These are phyloP conservation scores for Pteria penguin DNA, from an alignment of 2,888 invertebrate genomes.

Conservation along the genomic window DNA sequence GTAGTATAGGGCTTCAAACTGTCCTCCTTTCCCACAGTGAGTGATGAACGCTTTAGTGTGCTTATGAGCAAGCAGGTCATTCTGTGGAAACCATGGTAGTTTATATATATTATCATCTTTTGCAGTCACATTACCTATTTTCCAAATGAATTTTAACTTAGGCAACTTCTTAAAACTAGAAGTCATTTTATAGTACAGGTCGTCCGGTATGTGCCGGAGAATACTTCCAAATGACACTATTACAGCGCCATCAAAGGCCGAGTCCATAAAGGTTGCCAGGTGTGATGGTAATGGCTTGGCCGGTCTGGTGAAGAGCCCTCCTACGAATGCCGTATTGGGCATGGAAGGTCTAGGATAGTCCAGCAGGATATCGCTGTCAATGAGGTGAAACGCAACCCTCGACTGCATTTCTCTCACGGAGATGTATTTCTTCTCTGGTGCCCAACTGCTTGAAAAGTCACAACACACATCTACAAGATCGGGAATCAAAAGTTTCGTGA, in stretches of 20 bases:
- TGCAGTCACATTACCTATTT: slow-evolving; percentile 16
- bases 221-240: slow-evolving; percentile 60
- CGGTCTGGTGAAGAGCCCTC: slow-evolving; percentile 46
- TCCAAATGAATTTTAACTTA: slow-evolving; percentile 40
- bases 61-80: slow-evolving; percentile 58
- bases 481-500: too few species aligned
- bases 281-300: slow-evolving; percentile 45
- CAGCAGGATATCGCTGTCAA: slow-evolving; percentile 50
- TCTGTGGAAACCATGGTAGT: slow-evolving; percentile 61
- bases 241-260: slow-evolving; percentile 52
- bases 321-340: slow-evolving; percentile 54
- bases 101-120: slow-evolving; percentile 33
- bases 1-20: slow-evolving; percentile 63
- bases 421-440: slow-evolving; percentile 26
- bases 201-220: slow-evolving; percentile 34
- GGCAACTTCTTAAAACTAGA: slow-evolving; percentile 42
- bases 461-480: too few species aligned
- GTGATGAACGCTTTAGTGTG: slow-evolving; percentile 60
- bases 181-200: slow-evolving; percentile 38
- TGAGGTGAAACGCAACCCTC: slow-evolving; percentile 40
- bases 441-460: too few species aligned
- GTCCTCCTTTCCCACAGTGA: slow-evolving; percentile 64
- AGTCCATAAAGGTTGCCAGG: slow-evolving; percentile 46
- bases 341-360: slow-evolving; percentile 47
- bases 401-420: slow-evolving; percentile 21